Base-by-base conservation (phyloP, 2,888 invertebrate species). In the Dryobota labecula region DNA sequence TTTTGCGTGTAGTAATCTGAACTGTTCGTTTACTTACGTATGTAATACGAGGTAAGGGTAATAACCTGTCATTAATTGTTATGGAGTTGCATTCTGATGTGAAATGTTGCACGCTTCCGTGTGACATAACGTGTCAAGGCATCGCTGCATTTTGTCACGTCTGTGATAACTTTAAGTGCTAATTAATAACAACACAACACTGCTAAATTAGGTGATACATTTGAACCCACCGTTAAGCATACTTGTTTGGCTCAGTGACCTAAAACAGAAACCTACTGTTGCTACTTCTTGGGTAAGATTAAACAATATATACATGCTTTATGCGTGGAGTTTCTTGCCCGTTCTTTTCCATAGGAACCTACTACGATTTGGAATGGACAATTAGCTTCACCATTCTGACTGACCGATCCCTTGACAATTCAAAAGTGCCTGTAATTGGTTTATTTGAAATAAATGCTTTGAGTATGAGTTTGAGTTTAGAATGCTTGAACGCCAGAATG, bases 1-100 rank as follows among this genome's bases (percentile, higher is more conserved):
- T 49, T 67, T 83, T 60, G 76, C 83, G 74, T 83, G 84, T 45
- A 38, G 41, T 64, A 64, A 70, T 53, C 49, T 54, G 0, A 53
- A 43, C 18, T 41, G 43, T n/a, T 38, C n/a, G 43, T 13, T 63
- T 36, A 58, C 47, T 47, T 61, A 38, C 30, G 5, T 71, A 51
- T 66, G 68, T 74, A 45, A 30, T 38, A 73, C 43, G 9, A 18
- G n/a, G 36, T 7, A 27, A 27, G 3, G 49, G 27, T 76, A 38
- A 76, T 76, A 33, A 33, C 56, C 30, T 75, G 56, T 70, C 38
- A 76, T 61, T 70, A 57, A 1, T 7, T 53, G 38, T 38, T 61
- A 60, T 38, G 47, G 47, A 41, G n/a, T 58, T n/a, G 33, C 38
- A 51, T 68, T 60, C 2, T 67, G 27, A 33, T 13, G n/a, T 67